A percentile compares a stretch with the other conserved stretches of the same genome.
Evolutionary conservation across 2,113 vertebrate species (phyloP).

Genomic region (Pholis gunnellus): DNA sequence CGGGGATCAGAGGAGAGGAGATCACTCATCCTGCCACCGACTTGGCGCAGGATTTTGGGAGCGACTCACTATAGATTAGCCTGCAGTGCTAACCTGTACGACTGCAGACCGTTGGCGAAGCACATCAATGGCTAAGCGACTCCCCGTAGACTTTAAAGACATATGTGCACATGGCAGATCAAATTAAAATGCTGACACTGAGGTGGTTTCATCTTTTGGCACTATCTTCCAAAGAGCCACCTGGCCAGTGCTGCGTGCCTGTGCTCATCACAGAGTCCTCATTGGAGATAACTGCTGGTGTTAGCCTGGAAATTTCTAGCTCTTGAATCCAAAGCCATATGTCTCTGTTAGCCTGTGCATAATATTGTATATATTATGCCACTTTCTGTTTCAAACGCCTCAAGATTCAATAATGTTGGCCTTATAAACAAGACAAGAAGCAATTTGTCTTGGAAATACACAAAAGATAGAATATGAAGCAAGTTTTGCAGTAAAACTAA

Average conservation of each 20-base stretch:
- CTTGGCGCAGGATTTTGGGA: constrained; percentile 70
- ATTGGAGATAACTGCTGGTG: constrained; percentile 75
- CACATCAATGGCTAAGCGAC: constrained; percentile 75
- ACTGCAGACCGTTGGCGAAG: constrained; percentile 71
- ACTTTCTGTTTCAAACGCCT: constrained; percentile 20
- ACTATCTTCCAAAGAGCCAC: constrained; percentile 75
- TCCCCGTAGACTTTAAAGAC: constrained; percentile 80
- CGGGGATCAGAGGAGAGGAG: constrained; percentile 73
- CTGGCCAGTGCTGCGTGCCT: constrained; percentile 71
- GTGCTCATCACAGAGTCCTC: constrained; percentile 68
- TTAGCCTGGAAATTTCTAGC: constrained; percentile 64
- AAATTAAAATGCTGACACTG: constrained; percentile 83
- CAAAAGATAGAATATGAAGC: not conserved
- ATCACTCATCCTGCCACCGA: constrained; percentile 77
- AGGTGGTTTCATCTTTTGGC: constrained; percentile 82
- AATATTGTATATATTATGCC: constrained; percentile 59
- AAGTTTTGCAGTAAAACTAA: not conserved
- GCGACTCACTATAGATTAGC: constrained; percentile 77
- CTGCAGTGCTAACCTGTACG: constrained; percentile 76
- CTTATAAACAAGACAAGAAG: constrained; percentile 2
- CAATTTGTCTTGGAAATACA: not conserved
- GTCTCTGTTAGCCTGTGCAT: constrained; percentile 72
- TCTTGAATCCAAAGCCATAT: constrained; percentile 70
- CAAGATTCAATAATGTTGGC: constrained; percentile 26
- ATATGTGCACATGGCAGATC: constrained; percentile 82